Base-by-base conservation (phyloP, 2,888 invertebrate genomes). In the Taenaris catops region DNA sequence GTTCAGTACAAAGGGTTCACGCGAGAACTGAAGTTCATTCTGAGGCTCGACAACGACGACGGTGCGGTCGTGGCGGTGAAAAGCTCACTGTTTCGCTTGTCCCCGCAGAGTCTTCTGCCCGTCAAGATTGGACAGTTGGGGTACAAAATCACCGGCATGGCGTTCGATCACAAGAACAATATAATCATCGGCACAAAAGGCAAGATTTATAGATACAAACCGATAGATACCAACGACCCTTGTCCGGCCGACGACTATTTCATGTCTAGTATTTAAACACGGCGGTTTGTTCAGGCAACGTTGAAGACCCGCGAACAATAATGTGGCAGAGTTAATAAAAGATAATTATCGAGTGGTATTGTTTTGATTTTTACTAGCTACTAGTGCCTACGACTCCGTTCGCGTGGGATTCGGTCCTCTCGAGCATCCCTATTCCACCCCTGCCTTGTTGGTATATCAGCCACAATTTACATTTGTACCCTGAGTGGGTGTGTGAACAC, bases 191-290 rank as follows among this genome's bases (percentile, higher is more conserved):
- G 84, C 0, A 83, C 83, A 1, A 83, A 81, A 59, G 84, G 83
- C 0, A 86, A 84, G 51, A 74, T 86, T 3, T 86, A 83, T 29
- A 71, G 71, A 43, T 86, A 75, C 26, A 83, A 75, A 39, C 73
- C 72, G 0, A 60, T 80, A 0, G 70, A 78, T 48, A 53, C 57
- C 0, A 78, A 66, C 18, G 83, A 84, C 6, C 76, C 81, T 0
- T 86, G 86, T 10, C 80, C 84, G 0, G 55, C 74, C 0, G 83
- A 84, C 19, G 86, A 86, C 33, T 86, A 84, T 41, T 84, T 81
- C 23, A 75, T 83, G 80, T 65, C 76, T 1, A 74, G 55, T 27
- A 80, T 83, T 36, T 81, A 67, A 48, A 9, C 7, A n/a, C n/a
- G n/a, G n/a, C n/a, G n/a, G n/a, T 19, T n/a, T 18, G 3, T 18